Conservation (phyloP, 2,888 invertebrate species). For the Chymomyza fuscimana region DNA sequence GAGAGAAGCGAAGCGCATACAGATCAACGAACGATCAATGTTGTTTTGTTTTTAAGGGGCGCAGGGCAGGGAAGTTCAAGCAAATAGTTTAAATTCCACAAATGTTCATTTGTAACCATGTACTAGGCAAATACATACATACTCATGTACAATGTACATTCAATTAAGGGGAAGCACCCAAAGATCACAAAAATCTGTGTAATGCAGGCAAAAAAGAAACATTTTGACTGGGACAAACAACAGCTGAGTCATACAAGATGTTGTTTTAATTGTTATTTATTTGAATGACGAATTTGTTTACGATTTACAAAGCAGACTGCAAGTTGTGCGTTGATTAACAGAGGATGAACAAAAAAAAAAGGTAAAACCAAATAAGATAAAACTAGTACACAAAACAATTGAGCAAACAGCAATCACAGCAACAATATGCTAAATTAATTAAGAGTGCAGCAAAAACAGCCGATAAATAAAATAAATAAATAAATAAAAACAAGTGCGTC, state of each 20-base stretch:
- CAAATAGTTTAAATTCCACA: slow-evolving; percentile 60
- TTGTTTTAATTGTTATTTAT: neutral
- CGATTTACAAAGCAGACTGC: neutral
- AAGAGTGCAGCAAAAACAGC: slow-evolving; percentile 4
- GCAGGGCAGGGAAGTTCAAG: neutral
- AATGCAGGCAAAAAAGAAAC: neutral
- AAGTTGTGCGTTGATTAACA: neutral
- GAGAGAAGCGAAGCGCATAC: slow-evolving; percentile 10
- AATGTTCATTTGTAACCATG: neutral
- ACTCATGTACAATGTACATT: too few species aligned
- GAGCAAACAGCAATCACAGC: neutral
- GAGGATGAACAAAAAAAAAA: neutral
- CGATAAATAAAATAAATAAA: slow-evolving; percentile 8
- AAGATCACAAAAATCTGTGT: slow-evolving; percentile 1
- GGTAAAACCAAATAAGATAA: neutral
- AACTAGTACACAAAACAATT: neutral
- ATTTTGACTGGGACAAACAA: slow-evolving; percentile 9
- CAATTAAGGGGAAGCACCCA: slow-evolving; percentile 26
- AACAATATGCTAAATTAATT: neutral
- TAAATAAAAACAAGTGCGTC: slow-evolving; percentile 44
- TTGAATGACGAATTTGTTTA: slow-evolving; percentile 36
- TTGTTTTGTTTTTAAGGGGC: neutral
- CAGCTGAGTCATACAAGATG: slow-evolving; percentile 33
- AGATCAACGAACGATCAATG: slow-evolving; percentile 6
- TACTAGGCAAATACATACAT: too few species aligned